Base-by-base conservation (phyloP, 1,140 invertebrate species). In the Araneus ventricosus region DNA sequence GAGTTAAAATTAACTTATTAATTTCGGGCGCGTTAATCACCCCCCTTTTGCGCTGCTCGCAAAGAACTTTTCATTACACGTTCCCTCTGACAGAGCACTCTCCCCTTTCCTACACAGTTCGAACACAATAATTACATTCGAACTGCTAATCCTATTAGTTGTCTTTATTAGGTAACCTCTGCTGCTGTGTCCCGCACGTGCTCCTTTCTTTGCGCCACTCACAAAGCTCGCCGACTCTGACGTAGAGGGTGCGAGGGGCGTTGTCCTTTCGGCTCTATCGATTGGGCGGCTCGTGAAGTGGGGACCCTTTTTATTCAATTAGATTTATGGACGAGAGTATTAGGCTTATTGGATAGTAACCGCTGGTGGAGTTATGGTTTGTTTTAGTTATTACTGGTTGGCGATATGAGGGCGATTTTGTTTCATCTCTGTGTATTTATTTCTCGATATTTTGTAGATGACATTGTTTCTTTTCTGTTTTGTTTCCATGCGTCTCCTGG, bases 261-360 rank as follows among this genome's bases (percentile, higher is more conserved):
- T 82, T 82, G 80, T 82, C 80, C 80, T 82, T 82, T 45, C 24
- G 8, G 0, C 20, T n/a, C 24, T 82, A 82, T 82, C 39, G 80
- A 82, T 82, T 82, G 37, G 80, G 80, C 24, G 37, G 75, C 30
- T 39, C 45, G 20, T 34, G 14, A 24, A n/a, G 34, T 41, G 75
- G 30, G 30, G 80, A 7, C 39, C 80, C 80, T 82, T 82, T 82
- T 82, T 82, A 82, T 41, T 75, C 70, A 75, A 75, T 75, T 75
- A 75, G 70, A 75, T 75, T 75, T 75, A 75, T 37, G 70, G 34
- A n/a, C 17, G 30, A 75, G 70, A 5, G 70, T 75, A 22, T 75
- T 75, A 75, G 17, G 70, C 34, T 34, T 75, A 75, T 75, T 75
- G 70, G 20, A 75, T 75, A 34, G 70, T 75, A 75, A 34, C 30